Percentiles rank a stretch among this genome's conserved stretches.
Conservation (phyloP, 2,888 invertebrate genomes). For the Alsophila aescularia region DNA sequence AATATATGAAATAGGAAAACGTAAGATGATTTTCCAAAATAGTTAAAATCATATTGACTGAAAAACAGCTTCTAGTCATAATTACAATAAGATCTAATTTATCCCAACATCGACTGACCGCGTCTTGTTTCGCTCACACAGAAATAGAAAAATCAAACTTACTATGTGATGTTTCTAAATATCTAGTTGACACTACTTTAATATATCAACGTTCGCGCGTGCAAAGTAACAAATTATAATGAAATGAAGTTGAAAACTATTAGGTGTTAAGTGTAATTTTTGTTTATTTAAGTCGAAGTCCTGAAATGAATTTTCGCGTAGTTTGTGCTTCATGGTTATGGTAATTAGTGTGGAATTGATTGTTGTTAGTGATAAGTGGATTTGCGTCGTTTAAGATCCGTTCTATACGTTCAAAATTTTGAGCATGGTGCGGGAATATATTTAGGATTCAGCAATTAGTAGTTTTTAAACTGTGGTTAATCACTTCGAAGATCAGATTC, state of each 20-base stretch:
- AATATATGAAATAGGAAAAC: too few relatives aligned
- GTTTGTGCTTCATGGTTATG: slow-evolving; percentile 42
- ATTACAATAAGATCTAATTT: slow-evolving; percentile 15
- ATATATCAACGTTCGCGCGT: slow-evolving; percentile 69
- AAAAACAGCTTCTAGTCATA: slow-evolving; percentile 58
- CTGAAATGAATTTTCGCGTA: slow-evolving; percentile 58
- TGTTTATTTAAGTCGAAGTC: slow-evolving; percentile 57
- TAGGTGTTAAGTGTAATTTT: slow-evolving; percentile 75
- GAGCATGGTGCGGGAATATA: slow-evolving; percentile 27
- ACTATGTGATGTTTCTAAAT: slow-evolving; percentile 74
- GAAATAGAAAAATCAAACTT: slow-evolving; percentile 42
- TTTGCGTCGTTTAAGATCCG: slow-evolving; percentile 9
- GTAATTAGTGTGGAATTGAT: slow-evolving; percentile 35
- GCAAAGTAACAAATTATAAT: slow-evolving; percentile 46
- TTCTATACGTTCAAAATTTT: slow-evolving; percentile 19
- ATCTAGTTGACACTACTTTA: slow-evolving; percentile 75
- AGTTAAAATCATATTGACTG: too few relatives aligned
- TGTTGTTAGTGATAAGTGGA: slow-evolving; percentile 27
- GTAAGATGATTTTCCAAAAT: too few relatives aligned
- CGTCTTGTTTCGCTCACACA: slow-evolving; percentile 64
- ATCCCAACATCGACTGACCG: slow-evolving; percentile 37
- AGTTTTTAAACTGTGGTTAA: too few relatives aligned
- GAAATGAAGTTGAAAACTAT: slow-evolving; percentile 75
- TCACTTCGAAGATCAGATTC: neutral
- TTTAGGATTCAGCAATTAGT: neutral